A percentile compares a stretch with the other conserved stretches of the same genome.
Evolutionary conservation across 2,113 vertebrate genomes (phyloP).

Genomic region (Nerophis lumbriciformis): DNA sequence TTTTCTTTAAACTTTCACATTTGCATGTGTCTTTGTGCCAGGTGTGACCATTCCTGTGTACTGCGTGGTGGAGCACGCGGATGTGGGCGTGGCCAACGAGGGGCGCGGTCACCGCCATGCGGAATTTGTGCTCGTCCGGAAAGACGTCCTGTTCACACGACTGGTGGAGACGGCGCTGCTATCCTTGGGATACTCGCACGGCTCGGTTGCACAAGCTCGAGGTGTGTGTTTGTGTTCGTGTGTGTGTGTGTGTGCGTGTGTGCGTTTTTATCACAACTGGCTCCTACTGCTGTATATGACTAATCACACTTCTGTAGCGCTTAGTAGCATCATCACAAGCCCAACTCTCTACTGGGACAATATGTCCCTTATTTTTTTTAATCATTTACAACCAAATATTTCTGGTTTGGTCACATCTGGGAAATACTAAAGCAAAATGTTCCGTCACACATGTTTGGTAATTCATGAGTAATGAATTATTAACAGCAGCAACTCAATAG

Average conservation of each 20-base stretch:
- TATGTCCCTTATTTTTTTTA: background rate
- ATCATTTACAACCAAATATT: background rate
- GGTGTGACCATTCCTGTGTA: conserved; percentile 98
- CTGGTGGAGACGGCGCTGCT: conserved; percentile 97
- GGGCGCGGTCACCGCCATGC: conserved; percentile 84
- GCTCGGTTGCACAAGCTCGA: conserved; percentile 93
- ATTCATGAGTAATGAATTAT: conserved; percentile 11
- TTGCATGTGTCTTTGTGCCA: conserved; percentile 33
- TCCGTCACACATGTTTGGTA: conserved; percentile 1
- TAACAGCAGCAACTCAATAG: conserved; percentile 2
- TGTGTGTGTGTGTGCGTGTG: conserved; percentile 14
- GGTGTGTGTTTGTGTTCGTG: conserved; percentile 65
- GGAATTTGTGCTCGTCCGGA: conserved; percentile 94
- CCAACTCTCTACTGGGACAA: background rate
- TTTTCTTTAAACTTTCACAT: too few relatives aligned
- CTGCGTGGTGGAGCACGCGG: conserved; percentile 96
- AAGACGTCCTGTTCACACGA: conserved; percentile 97
- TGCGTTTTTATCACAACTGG: background rate
- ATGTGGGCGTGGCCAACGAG: conserved; percentile 83
- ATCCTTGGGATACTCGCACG: conserved; percentile 96
- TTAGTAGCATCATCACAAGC: background rate
- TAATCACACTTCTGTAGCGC: too few relatives aligned
- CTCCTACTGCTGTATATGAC: too few relatives aligned
- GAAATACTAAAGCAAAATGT: background rate
- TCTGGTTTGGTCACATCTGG: background rate